Conservation (phyloP, 2,797 vertebrate species). For the Tangara arthus region DNA sequence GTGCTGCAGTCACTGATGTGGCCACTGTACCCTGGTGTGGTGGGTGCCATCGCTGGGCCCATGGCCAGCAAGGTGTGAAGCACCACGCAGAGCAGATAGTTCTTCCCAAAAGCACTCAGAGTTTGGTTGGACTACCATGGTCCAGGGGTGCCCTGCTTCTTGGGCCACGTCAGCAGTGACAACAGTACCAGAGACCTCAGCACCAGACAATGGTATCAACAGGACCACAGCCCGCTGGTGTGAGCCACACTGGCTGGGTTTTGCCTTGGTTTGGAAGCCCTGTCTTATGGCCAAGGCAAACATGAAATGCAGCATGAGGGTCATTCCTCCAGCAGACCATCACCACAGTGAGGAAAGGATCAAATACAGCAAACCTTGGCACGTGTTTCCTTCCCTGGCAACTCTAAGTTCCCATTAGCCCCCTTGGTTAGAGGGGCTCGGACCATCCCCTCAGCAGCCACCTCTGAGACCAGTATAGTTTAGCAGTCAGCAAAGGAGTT, state of each 20-base stretch:
- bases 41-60: fast-evolving
- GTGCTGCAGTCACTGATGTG: background rate
- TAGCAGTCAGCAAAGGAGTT: background rate
- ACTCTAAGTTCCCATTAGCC: background rate
- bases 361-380: background rate
- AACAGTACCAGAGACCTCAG: background rate
- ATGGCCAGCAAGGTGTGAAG: background rate
- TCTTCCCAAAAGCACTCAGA: background rate
- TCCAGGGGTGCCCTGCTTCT: background rate
- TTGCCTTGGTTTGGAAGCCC: background rate
- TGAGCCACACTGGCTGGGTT: background rate
- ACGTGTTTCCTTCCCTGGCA: background rate
- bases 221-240: fast-evolving
- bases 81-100: fast-evolving
- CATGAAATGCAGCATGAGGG: background rate
- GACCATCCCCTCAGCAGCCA: background rate
- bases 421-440: background rate
- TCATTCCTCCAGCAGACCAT: background rate
- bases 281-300: fast-evolving
- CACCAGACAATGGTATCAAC: background rate
- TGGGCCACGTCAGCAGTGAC: fast-evolving
- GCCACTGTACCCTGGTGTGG: background rate
- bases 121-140: background rate
- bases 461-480: background rate
- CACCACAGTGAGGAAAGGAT: background rate